These are phyloP conservation scores for Plectus sambesii DNA, from an alignment of 1,140 invertebrate genomes.

Conservation along the genomic window DNA sequence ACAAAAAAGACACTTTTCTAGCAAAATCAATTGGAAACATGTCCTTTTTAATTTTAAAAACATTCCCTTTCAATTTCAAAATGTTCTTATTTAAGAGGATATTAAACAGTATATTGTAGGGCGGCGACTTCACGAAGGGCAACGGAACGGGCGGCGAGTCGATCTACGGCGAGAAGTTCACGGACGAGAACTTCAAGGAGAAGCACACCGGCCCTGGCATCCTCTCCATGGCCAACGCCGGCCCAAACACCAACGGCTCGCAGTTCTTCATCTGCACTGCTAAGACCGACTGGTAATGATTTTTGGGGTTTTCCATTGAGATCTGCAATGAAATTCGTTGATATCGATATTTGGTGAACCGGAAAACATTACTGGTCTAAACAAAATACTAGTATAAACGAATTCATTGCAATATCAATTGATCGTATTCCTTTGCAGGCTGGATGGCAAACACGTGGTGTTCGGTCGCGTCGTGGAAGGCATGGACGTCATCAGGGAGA, in stretches of 20 bases:
- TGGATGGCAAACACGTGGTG: no score
- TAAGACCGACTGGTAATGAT: conserved; percentile 92
- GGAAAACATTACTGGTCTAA: no score
- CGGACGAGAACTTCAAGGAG: conserved; percentile 84
- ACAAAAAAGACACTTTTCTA: no score
- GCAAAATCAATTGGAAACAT: no score
- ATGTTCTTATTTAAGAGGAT: conserved; percentile 69
- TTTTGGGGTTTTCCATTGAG: no score
- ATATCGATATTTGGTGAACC: no score
- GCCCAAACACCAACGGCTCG: conserved; percentile 89
- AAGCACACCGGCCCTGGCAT: conserved; percentile 81
- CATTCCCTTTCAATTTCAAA: conserved; percentile 19
- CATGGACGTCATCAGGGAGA: conserved; percentile 40
- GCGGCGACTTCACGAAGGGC: conserved; percentile 76
- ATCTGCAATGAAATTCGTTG: no score
- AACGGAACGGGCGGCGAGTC: conserved; percentile 90
- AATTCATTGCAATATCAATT: no score
- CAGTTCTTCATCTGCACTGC: conserved; percentile 95
- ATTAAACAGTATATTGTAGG: conserved; percentile 88
- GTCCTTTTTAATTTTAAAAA: no score
- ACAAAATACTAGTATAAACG: no score
- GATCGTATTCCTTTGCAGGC: no score
- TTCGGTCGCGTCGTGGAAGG: conserved; percentile 47
- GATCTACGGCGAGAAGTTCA: conserved; percentile 84
- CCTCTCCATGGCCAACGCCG: conserved; percentile 87